Evolutionary conservation across 2,797 vertebrate genomes (phyloP), one percentile per base, ranked within the genome.

Genomic region (Astyanax mexicanus): DNA sequence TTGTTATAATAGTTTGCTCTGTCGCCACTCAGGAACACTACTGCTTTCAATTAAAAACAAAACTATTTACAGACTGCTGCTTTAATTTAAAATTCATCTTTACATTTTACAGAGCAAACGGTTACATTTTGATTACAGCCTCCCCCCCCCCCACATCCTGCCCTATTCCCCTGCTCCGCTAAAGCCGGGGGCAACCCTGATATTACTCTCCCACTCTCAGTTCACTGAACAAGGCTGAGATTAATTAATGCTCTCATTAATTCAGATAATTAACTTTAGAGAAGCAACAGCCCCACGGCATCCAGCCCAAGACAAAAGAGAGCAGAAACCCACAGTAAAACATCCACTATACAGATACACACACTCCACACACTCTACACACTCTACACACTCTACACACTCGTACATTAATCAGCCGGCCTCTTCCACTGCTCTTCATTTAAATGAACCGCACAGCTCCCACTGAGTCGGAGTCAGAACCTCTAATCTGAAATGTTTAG

Each of bases 211-310:
- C 44, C 1, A 23, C 38, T 42, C 21, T 42, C 21, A 19, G 29
- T 38, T 35, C 32, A 64, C 23, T 42, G 72, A 75, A 80, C 49
- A 40, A 75, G 78, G 65, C 29, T 2, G 44, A 71, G 78, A 80
- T 80, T 71, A 80, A 80, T 72, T 73, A 71, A 21, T 5, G 42
- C 68, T 52, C 78, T 80, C 72, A 80, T 80, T 80, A 80, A 71
- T 75, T 17, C 42, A 42, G 67, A 71, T 71, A 75, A 80, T 80
- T 80, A 80, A 67, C 72, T 75, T 40, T 25, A 51, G 32, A 8
- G 60, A 35, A 80, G 72, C 21, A 75, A 35, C 71, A 74, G 29
- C 69, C 72, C 52, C 72, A 60, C 62, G 52, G 45, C 40, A 69
- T 65, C 77, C 69, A 60, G 17, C 55, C 1, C 40, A 64, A 35